These are phyloP conservation scores for Oreochromis grahami DNA, from an alignment of 2,797 vertebrate genomes.

Conservation along the genomic window DNA sequence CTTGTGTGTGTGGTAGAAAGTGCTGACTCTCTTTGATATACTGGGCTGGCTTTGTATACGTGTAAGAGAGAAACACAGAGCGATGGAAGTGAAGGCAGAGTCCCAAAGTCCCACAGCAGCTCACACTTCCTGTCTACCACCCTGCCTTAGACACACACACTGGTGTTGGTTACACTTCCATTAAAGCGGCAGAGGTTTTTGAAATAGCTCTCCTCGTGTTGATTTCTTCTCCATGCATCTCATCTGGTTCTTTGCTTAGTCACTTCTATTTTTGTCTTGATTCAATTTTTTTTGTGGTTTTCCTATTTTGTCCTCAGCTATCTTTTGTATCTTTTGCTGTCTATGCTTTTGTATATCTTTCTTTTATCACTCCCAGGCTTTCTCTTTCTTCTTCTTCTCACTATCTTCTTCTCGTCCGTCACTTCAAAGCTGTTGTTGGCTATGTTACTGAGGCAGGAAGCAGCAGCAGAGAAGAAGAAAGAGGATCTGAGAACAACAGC, in stretches of 20 bases:
- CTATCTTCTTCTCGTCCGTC: constrained; percentile 20
- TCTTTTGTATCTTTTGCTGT: constrained; percentile 3
- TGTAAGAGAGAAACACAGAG: not conserved
- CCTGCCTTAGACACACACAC: not conserved
- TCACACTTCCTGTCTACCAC: constrained; percentile 43
- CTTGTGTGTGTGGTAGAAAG: constrained; percentile 10
- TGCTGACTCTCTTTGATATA: constrained; percentile 43
- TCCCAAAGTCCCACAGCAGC: constrained; percentile 40
- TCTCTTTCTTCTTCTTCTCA: not conserved
- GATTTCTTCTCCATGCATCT: not conserved
- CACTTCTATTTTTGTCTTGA: constrained; percentile 23
- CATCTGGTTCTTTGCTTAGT: not conserved
- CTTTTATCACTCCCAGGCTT: constrained; percentile 9
- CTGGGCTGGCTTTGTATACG: not conserved
- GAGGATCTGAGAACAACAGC: not conserved
- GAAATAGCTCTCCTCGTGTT: constrained; percentile 13
- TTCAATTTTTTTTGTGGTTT: not conserved
- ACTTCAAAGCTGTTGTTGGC: constrained; percentile 36
- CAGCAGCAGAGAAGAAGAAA: not conserved
- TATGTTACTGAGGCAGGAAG: constrained; percentile 26
- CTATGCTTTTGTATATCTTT: constrained; percentile 11
- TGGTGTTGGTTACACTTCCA: constrained; percentile 41
- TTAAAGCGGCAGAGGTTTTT: constrained; percentile 20
- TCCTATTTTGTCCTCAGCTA: not conserved
- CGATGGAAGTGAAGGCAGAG: constrained; percentile 1